Base-by-base conservation (phyloP, 2,113 vertebrate species). In the Labrus mixtus region DNA sequence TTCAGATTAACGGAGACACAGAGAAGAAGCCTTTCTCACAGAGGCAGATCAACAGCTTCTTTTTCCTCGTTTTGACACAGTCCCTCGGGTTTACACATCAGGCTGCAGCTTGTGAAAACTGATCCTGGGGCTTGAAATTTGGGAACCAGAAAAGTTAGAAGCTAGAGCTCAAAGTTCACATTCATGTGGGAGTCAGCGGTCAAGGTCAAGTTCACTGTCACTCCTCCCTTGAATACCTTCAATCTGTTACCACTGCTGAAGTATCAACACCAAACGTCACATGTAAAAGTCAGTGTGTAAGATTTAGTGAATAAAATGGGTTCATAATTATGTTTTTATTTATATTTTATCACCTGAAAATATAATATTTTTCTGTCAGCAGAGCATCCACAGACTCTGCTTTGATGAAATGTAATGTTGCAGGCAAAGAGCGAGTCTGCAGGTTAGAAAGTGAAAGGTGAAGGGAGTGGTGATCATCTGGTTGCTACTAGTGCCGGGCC, bases 191-290 rank as follows among this genome's bases (percentile, higher is more conserved):
- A 33, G 22, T 73, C 66, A 48, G 65, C 54, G 63, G n/a, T n/a
- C n/a, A 68, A 74, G 55, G 65, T 85, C 73, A 83, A 70, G 56
- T 69, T 78, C 46, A 63, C 65, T 22, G 36, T 76, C 62, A 58
- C 67, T 51, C 53, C 46, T 60, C 67, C 63, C 29, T 33, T 6
- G 29, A 54, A 68, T 59, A 62, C 46, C 43, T 51, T 68, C 46
- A 76, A 11, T 61, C 33, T 57, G 3, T 73, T 58, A 76, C 58
- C 68, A 17, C 51, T 82, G 46, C 73, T 79, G 68, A 80, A 62
- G 70, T 37, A 41, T 55, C 80, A 6, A 6, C 29, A 33, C 9
- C 39, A 41, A 11, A 11, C 39, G 39, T 41, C 39, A 46, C 12
- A 5, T 15, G 12, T 17, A 17, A 48, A 16, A 16, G 15, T 8